A percentile compares a stretch with the other conserved stretches of the same genome.
Evolutionary conservation across 1,140 invertebrate genomes (phyloP).

Genomic region (Cotesia chilonis): DNA sequence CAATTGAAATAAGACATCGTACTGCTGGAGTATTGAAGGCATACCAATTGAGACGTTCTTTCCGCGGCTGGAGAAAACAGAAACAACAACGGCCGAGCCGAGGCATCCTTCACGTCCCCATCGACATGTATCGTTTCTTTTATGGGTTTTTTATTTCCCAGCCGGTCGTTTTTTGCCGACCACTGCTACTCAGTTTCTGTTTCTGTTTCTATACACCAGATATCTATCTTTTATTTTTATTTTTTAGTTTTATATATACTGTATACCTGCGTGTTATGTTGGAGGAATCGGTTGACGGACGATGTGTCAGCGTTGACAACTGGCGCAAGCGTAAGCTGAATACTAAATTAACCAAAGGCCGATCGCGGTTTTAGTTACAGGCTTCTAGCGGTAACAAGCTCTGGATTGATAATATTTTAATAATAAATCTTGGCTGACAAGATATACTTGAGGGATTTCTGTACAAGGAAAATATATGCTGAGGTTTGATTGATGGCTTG

Average conservation of each 20-base stretch:
- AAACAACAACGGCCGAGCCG: neutral
- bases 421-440: too few species aligned
- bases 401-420: too few species aligned
- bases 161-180: slow-evolving; percentile 22
- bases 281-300: slow-evolving; percentile 59
- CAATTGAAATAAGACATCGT: slow-evolving; percentile 36
- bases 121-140: slow-evolving; percentile 21
- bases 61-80: slow-evolving; percentile 22
- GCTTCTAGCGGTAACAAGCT: neutral
- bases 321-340: slow-evolving; percentile 64
- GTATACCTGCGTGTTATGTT: slow-evolving; percentile 52
- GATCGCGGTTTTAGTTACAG: neutral
- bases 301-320: slow-evolving; percentile 67
- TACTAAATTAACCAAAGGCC: slow-evolving; percentile 59
- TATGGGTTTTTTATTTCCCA: neutral
- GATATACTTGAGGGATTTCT: too few species aligned
- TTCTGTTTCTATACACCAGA: neutral
- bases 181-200: neutral
- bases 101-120: slow-evolving; percentile 6
- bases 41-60: slow-evolving; percentile 61
- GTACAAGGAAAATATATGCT: too few species aligned
- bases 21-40: slow-evolving; percentile 43
- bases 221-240: slow-evolving; percentile 43
- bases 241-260: slow-evolving; percentile 49
- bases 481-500: too few species aligned